Percentiles rank a stretch among this genome's conserved stretches.
Evolutionary conservation across 2,888 invertebrate genomes (phyloP).

Genomic region (Petrolisthes manimaculis): DNA sequence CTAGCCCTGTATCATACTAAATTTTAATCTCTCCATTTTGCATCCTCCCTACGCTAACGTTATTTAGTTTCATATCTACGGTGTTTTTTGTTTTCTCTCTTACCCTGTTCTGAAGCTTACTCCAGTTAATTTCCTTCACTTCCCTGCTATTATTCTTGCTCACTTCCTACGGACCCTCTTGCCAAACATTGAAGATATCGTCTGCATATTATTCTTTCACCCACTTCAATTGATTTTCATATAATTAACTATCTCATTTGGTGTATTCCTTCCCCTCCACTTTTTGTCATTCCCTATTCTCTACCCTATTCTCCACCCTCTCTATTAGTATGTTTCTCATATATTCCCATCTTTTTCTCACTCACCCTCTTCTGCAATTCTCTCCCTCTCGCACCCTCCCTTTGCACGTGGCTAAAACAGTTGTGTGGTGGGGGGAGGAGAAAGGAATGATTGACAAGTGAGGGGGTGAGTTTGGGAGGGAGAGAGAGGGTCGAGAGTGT

Average conservation of each 20-base stretch:
- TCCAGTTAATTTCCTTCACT: constrained; percentile 2
- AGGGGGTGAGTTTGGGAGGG: neutral
- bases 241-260: too few species aligned
- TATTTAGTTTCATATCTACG: too few species aligned
- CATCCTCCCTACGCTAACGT: neutral
- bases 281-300: too few species aligned
- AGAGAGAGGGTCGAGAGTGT: constrained; percentile 10
- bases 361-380: neutral
- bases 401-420: neutral
- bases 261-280: too few species aligned
- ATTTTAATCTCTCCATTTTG: neutral
- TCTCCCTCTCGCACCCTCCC: neutral
- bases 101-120: neutral
- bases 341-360: neutral
- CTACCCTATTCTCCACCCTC: neutral
- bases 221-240: too few species aligned
- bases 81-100: neutral
- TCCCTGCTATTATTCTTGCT: neutral
- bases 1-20: neutral
- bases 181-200: too few species aligned
- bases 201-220: too few species aligned
- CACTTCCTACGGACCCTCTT: too few species aligned
- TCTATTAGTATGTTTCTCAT: neutral
- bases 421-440: neutral
- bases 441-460: neutral